These are phyloP conservation scores for Emesis furor DNA, from an alignment of 2,888 invertebrate species.

Conservation along the genomic window DNA sequence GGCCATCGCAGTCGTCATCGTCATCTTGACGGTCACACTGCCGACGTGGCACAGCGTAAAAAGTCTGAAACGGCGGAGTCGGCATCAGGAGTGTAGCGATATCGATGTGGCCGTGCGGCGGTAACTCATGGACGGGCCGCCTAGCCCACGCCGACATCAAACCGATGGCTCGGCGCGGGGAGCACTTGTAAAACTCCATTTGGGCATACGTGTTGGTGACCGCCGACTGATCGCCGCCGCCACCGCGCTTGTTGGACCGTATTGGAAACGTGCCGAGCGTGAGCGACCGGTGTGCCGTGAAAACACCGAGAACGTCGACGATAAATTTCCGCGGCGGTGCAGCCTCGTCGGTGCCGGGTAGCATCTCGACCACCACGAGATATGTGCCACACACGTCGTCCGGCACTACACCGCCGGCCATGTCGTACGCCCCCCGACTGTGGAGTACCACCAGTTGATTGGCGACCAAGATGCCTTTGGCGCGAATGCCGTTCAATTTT, in stretches of 20 bases:
- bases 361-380: conserved; percentile 14
- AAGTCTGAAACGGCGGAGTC: conserved; percentile 7
- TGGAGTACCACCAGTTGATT: conserved; percentile 9
- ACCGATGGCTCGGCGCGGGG: conserved; percentile 1
- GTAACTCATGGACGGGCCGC: background rate
- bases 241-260: conserved; percentile 4
- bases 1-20: background rate
- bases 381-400: conserved; percentile 23
- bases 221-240: conserved; percentile 12
- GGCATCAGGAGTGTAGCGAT: conserved; percentile 3
- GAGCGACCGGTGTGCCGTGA: conserved; percentile 21
- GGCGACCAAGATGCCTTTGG: conserved; percentile 14
- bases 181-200: conserved; percentile 15
- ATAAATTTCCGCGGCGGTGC: background rate
- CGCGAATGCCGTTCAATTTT: conserved; percentile 18
- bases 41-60: background rate
- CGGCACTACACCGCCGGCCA: background rate
- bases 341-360: background rate
- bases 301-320: conserved; percentile 18
- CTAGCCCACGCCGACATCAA: conserved; percentile 7
- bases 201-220: conserved; percentile 9
- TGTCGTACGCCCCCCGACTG: conserved; percentile 9
- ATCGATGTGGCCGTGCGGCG: background rate
- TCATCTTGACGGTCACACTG: background rate
- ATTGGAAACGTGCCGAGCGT: conserved; percentile 8